Base-by-base conservation (phyloP, 2,113 vertebrate species). In the Apus apus region DNA sequence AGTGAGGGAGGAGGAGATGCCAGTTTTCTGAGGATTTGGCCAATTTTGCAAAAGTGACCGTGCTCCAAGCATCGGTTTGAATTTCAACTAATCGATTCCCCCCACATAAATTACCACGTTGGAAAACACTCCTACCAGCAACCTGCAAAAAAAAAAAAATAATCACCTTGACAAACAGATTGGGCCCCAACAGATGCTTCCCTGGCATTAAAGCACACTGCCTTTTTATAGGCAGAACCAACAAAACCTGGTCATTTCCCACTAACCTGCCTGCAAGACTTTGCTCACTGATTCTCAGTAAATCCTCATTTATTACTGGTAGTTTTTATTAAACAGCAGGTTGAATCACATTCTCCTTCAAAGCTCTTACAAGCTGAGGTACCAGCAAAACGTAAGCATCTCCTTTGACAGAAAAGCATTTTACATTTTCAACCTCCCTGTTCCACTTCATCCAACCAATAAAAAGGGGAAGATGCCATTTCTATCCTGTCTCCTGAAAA, bases 41-140 rank as follows among this genome's bases (percentile, higher is more conserved):
- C n/a, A 45, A 4, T 46, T 8, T 38, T 18, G 34, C 45, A 61
- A 72, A 56, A 68, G 23, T 29, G 21, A 38, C 65, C n/a, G 2
- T 0, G 0, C 70, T 85, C 60, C 79, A 74, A 57, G 61, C 13
- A 21, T 3, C 3, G 4, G 45, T 32, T 77, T 56, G 6, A 0
- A 17, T 40, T 73, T 36, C n/a, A 70, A 15, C 34, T 36, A 3
- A 51, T 56, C 56, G 57, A 25, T 34, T 61, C 51, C 51, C 12
- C 22, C 30, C 13, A 21, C 8, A 27, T 16, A 68, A 65, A 68
- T n/a, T 14, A 34, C 19, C 34, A 2, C 1, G 7, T 4, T 81
- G 60, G 82, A 81, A 87, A 73, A 65, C 53, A 65, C 23, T 9
- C 26, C 1, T 18, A 34, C 9, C 60, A 36, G 45, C 65, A 77